Evolutionary conservation across 2,888 invertebrate species (phyloP).

Genomic region (Stramonita haemastoma): DNA sequence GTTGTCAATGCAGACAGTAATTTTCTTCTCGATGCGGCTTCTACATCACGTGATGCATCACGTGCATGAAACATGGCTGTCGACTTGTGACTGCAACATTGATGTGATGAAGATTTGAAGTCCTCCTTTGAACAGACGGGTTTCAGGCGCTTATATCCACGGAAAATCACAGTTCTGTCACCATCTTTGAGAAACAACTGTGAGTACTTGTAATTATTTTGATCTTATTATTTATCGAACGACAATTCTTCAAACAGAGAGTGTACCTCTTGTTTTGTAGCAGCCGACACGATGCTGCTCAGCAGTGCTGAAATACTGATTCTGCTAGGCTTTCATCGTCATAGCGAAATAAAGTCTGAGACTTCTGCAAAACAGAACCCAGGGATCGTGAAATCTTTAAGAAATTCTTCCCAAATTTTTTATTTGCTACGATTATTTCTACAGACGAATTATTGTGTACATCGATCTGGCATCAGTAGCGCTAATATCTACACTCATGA

Average conservation of each 20-base stretch:
- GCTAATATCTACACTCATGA: slow-evolving; percentile 15
- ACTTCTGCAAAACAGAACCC: no score
- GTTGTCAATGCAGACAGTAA: no score
- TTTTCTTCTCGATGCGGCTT: neutral
- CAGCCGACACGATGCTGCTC: neutral
- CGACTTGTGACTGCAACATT: neutral
- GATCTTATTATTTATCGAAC: neutral
- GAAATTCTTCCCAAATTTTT: no score
- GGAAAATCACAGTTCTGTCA: neutral
- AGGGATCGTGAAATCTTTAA: no score
- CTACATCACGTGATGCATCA: slow-evolving; percentile 18
- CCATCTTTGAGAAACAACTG: neutral
- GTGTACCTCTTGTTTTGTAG: neutral
- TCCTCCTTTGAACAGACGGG: neutral
- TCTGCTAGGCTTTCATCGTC: neutral
- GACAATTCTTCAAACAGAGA: no score
- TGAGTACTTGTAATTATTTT: slow-evolving; percentile 8
- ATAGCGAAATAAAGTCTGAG: no score
- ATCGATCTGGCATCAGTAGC: no score
- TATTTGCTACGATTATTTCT: no score
- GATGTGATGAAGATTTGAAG: neutral
- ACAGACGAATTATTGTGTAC: no score
- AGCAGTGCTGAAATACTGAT: neutral
- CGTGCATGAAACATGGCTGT: slow-evolving; percentile 7
- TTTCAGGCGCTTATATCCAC: no score